Conservation (phyloP, 2,888 invertebrate genomes). For the Limnephilus auricula region DNA sequence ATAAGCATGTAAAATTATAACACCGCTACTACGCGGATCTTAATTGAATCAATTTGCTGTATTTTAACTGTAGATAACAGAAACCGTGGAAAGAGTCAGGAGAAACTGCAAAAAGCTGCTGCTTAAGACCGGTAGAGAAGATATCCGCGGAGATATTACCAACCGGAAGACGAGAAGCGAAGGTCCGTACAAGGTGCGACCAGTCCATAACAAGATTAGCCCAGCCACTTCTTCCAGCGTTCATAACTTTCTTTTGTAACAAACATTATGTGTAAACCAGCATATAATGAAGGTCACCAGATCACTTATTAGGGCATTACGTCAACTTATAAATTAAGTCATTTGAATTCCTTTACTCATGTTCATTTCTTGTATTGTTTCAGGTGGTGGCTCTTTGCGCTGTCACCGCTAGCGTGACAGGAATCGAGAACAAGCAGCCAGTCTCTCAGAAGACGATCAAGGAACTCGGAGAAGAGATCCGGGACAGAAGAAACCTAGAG, state of each 20-base stretch:
- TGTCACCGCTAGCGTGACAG: conserved; percentile 76
- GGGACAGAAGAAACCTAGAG: conserved; percentile 79
- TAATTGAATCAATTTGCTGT: neutral
- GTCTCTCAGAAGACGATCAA: conserved; percentile 61
- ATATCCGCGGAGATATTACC: conserved; percentile 22
- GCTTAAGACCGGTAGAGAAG: conserved; percentile 25
- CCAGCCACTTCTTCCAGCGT: neutral
- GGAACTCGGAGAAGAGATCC: conserved; percentile 73
- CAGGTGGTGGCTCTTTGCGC: conserved; percentile 78
- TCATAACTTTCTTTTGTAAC: conserved; percentile 33
- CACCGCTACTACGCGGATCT: neutral
- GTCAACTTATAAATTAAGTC: neutral
- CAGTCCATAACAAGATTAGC: neutral
- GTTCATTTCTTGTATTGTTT: conserved; percentile 69
- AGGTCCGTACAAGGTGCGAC: conserved; percentile 17
- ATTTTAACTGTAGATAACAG: neutral
- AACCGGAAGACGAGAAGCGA: conserved; percentile 19
- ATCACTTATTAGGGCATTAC: neutral
- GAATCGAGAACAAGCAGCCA: conserved; percentile 70
- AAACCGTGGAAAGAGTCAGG: neutral
- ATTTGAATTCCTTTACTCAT: neutral
- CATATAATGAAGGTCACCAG: neutral
- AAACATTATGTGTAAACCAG: conserved; percentile 8
- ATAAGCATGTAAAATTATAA: neutral
- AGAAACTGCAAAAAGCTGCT: conserved; percentile 15